These are phyloP conservation scores for Amyelois transitella DNA, from an alignment of 1,140 invertebrate genomes.

Conservation along the genomic window DNA sequence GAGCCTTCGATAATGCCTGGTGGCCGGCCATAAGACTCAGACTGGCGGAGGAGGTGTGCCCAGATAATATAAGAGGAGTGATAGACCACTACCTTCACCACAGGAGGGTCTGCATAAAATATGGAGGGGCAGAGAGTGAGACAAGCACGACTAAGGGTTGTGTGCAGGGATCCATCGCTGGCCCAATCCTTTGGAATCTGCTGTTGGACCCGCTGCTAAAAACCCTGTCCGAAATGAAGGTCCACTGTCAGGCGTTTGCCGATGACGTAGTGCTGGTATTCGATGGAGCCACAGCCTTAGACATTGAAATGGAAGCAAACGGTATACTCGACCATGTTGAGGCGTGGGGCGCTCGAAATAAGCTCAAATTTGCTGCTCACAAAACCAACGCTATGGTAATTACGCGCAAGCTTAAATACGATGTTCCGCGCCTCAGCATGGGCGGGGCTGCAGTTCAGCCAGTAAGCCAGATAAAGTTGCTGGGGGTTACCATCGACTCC, in stretches of 20 bases:
- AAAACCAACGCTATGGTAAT: neutral
- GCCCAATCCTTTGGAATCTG: conserved; percentile 13
- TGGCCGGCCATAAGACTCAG: too few relatives aligned
- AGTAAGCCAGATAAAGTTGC: neutral
- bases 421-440: neutral
- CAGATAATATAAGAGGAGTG: neutral
- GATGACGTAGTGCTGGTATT: neutral
- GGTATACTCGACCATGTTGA: neutral
- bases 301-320: neutral
- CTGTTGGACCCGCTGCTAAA: conserved; percentile 9
- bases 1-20: too few relatives aligned
- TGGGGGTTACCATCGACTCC: neutral
- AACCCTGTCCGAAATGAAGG: neutral
- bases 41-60: conserved; percentile 1
- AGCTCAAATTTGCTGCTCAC: neutral
- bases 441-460: too few relatives aligned
- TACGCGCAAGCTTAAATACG: neutral
- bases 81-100: conserved; percentile 4
- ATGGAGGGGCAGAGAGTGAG: neutral
- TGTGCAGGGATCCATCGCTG: conserved; percentile 16
- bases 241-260: neutral
- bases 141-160: conserved; percentile 19
- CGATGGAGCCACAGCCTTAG: neutral
- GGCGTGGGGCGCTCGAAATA: neutral
- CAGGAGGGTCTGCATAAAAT: neutral